These are phyloP conservation scores for Cryptocheilus praepositus DNA, from an alignment of 2,888 invertebrate species.

Conservation along the genomic window DNA sequence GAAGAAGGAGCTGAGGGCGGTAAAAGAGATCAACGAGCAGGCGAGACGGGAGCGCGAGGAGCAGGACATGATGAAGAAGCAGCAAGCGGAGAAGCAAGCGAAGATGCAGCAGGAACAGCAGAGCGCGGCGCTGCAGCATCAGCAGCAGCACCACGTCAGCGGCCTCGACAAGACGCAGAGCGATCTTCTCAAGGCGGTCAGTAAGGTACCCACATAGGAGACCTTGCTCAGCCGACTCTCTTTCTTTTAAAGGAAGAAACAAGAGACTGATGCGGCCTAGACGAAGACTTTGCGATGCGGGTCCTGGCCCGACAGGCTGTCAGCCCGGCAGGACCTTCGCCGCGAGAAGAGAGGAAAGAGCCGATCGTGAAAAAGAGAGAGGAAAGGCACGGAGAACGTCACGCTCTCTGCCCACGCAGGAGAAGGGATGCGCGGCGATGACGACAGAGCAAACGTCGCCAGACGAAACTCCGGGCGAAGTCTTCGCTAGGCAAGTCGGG, in stretches of 20 bases:
- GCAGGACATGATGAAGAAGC: slow-evolving; percentile 93
- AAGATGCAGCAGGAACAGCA: slow-evolving; percentile 85
- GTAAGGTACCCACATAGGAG: slow-evolving; percentile 87
- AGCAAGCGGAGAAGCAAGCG: slow-evolving; percentile 91
- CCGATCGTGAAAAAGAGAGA: slow-evolving; percentile 26
- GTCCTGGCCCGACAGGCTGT: slow-evolving; percentile 10
- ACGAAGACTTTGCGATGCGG: slow-evolving; percentile 37
- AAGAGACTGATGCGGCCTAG: slow-evolving; percentile 49
- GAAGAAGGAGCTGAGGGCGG: slow-evolving; percentile 95
- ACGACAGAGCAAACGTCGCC: too few species aligned
- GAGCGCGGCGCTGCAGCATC: slow-evolving; percentile 81
- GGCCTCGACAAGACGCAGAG: slow-evolving; percentile 84
- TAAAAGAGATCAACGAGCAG: slow-evolving; percentile 96
- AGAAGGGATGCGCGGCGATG: too few species aligned
- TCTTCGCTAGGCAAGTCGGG: slow-evolving; percentile 13
- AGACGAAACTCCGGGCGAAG: neutral
- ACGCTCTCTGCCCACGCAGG: too few species aligned
- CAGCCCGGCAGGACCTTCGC: slow-evolving; percentile 6
- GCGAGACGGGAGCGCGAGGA: slow-evolving; percentile 93
- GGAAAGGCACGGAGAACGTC: slow-evolving; percentile 12
- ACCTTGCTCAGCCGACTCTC: slow-evolving; percentile 55
- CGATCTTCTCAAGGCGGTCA: slow-evolving; percentile 86
- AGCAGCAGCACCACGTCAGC: slow-evolving; percentile 85
- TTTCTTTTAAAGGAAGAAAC: slow-evolving; percentile 55
- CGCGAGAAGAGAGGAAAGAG: slow-evolving; percentile 1